Base-by-base conservation (phyloP, 2,113 vertebrate species). In the Oxygymnocypris stewartii region DNA sequence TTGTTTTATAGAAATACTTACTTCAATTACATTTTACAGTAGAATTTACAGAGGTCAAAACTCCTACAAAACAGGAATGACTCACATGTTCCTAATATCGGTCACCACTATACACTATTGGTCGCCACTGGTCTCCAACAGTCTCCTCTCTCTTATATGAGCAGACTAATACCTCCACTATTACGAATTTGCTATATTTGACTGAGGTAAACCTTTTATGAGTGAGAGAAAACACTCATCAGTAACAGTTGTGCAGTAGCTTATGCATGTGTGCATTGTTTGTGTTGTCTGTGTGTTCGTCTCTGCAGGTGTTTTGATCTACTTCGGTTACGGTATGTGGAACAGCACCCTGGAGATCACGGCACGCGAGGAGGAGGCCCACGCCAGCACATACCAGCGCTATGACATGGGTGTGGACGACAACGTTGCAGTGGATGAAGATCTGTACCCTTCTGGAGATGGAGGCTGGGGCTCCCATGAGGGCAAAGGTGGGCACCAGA, bases 251-350 rank as follows among this genome's bases (percentile, higher is more conserved):
- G 31, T 69, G 35, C 75, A 40, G 47, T 49, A 44, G 54, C 51
- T 59, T 82, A n/a, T 51, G 35, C 61, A 12, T 5, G 10, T 40
- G 59, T 86, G 61, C 78, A 59, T 18, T 87, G 25, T 75, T 85
- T 42, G 18, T 74, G 31, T 79, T 81, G 65, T 84, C 13, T 84
- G 63, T 28, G 11, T 59, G 31, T 73, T 65, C 86, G 14, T 88
- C 69, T 79, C 75, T 12, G 4, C 91, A 99, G 98, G 98, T 78
- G 92, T 99, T 85, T 94, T 99, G 82, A 99, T 99, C 93, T 99
- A 99, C 91, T 99, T 99, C 20, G 98, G 98, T 82, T 99, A 99
- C 0, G 97, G 98, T 82, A 99, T 99, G 96, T 99, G 98, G 98
- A 96, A 99, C 92, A 99, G 98, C 90, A 98, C 96, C 0, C 92